Base-by-base conservation (phyloP, 2,888 invertebrate species). In the Pedicia rivosa region DNA sequence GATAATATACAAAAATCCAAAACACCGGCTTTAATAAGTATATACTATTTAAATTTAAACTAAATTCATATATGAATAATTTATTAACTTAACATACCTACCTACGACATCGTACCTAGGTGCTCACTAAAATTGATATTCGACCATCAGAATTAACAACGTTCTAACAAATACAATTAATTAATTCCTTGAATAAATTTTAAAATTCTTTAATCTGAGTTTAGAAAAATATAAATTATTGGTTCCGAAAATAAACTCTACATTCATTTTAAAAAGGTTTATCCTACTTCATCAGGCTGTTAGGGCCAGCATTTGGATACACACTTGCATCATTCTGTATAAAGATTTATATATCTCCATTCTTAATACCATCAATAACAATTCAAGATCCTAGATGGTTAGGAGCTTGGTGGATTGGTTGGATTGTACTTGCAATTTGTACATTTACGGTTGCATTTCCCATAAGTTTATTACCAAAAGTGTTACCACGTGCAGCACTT, bases 331-430 rank as follows among this genome's bases (percentile, higher is more conserved):
- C 74, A 3, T 63, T 74, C 43, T 73, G 74, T 30, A 55, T 78
- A 12, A 70, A 73, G 44, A 56, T 75, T 29, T 78, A 77, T 50
- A 73, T 78, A 25, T 72, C 72, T 5, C 77, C 76, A 3, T 62
- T 65, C 7, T 51, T 76, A 40, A 72, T 70, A 28, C 76, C 75
- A 4, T 71, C 71, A 2, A 73, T 81, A 40, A 67, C 65, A 13
- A 70, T 66, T 40, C 64, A 65, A 38, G 80, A 81, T 59, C 79
- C 80, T 1, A 65, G 80, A 44, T 83, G 82, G 82, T 58, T 82
- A 29, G 82, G 82, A 2, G 81, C 82, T n/a, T 82, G 81, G 81
- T 83, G 81, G 81, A 51, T 80, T 31, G 80, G 78, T 2, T 79
- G 78, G 74, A 59, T 78, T 15, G 65, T 78, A 12, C 55, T 78